Evolutionary conservation across 1,140 invertebrate species (phyloP).

Genomic region (Diuraphis noxia): DNA sequence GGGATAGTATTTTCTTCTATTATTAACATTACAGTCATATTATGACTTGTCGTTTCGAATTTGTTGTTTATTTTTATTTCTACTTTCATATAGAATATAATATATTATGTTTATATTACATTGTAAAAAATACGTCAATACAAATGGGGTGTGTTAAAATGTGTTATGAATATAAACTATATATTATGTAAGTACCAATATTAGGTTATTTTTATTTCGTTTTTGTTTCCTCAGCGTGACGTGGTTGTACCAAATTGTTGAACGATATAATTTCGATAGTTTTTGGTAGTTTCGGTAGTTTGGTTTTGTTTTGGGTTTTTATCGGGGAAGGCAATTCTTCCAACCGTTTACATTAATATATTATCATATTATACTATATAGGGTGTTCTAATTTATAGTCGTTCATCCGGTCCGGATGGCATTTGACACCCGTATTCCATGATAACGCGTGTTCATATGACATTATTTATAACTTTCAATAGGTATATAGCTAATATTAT

Average conservation of each 20-base stretch:
- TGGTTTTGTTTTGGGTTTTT: background rate
- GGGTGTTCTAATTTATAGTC: conserved; percentile 40
- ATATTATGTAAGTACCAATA: background rate
- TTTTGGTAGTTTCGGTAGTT: background rate
- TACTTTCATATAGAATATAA: background rate
- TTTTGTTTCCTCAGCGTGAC: background rate
- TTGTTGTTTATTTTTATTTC: background rate
- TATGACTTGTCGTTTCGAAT: background rate
- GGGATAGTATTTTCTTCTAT: background rate
- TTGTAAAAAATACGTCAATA: background rate
- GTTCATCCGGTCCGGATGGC: conserved; percentile 38
- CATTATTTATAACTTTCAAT: background rate
- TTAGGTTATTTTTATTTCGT: background rate
- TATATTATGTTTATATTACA: background rate
- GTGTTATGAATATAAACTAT: background rate
- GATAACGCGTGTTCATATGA: background rate
- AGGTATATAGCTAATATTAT: background rate
- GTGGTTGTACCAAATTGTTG: background rate
- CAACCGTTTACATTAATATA: background rate
- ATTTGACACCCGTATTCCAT: background rate
- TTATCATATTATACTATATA: background rate
- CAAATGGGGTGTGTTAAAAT: background rate
- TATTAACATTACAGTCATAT: background rate
- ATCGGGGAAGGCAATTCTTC: background rate
- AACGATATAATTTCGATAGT: conserved; percentile 2